Evolutionary conservation across 37 sponge, comb jelly and placozoan species (phyloP), one percentile per base, ranked within the genome.

Genomic region (Cladorhizidae sp.): DNA sequence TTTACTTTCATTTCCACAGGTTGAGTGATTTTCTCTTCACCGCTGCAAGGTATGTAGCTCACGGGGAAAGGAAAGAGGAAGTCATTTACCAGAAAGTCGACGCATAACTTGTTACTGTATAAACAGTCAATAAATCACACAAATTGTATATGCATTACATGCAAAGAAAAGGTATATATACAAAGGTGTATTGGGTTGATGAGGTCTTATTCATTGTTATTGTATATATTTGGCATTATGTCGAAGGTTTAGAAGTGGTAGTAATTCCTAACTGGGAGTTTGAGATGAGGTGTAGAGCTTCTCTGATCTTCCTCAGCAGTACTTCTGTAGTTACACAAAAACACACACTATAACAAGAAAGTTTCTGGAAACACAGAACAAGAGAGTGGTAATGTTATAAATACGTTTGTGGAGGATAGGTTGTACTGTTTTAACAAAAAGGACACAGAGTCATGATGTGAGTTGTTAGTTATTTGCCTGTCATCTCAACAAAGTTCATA

Each of bases 1-100:
- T 39, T 37, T 26, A 33, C 38, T 38, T 26, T 15, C 20, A 64
- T 39, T 31, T 63, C 2, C 22, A 79, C 64, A 83, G 95, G 37
- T 72, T 94, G 69, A 91, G 93, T 71, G 95, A 94, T 79, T 91
- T 87, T 38, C 82, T 94, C 52, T 94, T 94, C 73, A 80, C 85
- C 12, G 89, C 92, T 35, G 95, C 95, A 64, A 76, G 95, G 41
- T 85, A 55, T 69, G 80, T 70, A 12, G 88, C 95, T 14, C 77
- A 91, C 11, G 40, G 35, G 23, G 92, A 94, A 81, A 92, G 95
- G 23, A 79, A 77, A 37, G 41, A 83, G 14, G 95, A 94, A 67
- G 77, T 83, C 8, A 81, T 94, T 35, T 94, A 94, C 57, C 56
- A 59, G n/a, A 71, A 71, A 71, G 71, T 67, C 20, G 15, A 71